Conservation (phyloP, 2,888 invertebrate species). For the Drosophila helvetica region DNA sequence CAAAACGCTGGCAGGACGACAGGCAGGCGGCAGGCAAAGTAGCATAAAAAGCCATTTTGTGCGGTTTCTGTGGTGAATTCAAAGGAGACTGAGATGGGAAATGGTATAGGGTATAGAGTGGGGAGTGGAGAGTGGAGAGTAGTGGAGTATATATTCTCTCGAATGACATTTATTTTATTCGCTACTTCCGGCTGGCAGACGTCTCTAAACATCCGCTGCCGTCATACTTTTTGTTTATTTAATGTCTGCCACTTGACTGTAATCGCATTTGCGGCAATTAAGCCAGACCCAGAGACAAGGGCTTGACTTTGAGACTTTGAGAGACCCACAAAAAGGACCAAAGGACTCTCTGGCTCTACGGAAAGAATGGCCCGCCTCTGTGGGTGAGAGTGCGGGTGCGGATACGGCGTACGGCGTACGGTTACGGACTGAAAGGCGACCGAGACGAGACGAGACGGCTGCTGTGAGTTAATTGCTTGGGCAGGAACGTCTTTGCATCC, state of each 20-base stretch:
- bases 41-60: constrained; percentile 75
- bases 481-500: constrained; percentile 55
- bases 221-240: constrained; percentile 76
- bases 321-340: constrained; percentile 15
- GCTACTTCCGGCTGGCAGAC: constrained; percentile 74
- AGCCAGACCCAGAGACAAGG: constrained; percentile 68
- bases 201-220: constrained; percentile 72
- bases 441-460: constrained; percentile 6
- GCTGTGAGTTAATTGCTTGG: constrained; percentile 63
- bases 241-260: constrained; percentile 82
- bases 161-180: constrained; percentile 78
- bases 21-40: constrained; percentile 37
- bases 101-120: constrained; percentile 1
- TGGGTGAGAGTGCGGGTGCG: not conserved
- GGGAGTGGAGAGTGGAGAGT: constrained; percentile 1
- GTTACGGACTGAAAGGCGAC: constrained; percentile 13
- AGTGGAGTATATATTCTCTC: constrained; percentile 22
- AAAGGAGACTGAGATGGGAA: not conserved
- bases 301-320: constrained; percentile 66
- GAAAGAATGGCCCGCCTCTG: constrained; percentile 23
- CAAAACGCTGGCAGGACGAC: not conserved
- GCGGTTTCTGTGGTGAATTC: constrained; percentile 56
- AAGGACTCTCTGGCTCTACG: constrained; percentile 1
- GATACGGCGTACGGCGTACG: constrained; percentile 19
- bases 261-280: constrained; percentile 84